Base-by-base conservation (phyloP, 2,113 vertebrate species). In the Tragelaphus strepsiceros region DNA sequence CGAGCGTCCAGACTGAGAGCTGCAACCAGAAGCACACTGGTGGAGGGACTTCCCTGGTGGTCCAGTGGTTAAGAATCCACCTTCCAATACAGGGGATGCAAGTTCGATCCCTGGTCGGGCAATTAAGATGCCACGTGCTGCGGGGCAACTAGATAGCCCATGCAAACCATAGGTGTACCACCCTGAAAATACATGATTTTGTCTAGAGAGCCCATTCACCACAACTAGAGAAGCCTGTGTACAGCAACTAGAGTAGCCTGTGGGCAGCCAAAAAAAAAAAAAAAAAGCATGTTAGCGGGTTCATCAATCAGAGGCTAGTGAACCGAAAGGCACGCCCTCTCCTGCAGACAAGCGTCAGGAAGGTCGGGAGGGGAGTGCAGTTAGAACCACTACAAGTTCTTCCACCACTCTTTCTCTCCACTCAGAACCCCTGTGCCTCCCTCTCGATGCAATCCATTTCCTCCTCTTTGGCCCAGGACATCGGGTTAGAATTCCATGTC, bases 401-500 rank as follows among this genome's bases (percentile, higher is more conserved):
- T 58, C 83, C 22, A 3, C 4, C 1, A 32, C 5, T 8, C 19
- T 58, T 91, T 51, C 24, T 61, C 24, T 49, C 39, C 5, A 17
- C 74, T 58, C 39, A 16, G 61, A 61, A 39, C 59, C 51, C 24
- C 11, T 10, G 22, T 10, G 39, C 39, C 35, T 67, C 58, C 51
- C 43, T 53, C 1, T 6, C 0, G 0, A 49, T 61, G 5, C 16
- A 26, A 2, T 32, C 54, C 16, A 24, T 2, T 24, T 82, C 13
- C 49, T 71, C 82, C 58, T 22, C 56, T 62, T 9, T 15, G 49
- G 67, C 67, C 2, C 39, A 51, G 54, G 9, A 3, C 30, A 0
- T 5, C 0, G 3, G 71, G 9, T 17, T 64, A 24, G 83, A 10
- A 62, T 26, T 15, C 39, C 28, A 11, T 32, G 12, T 13, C 2